phyloP scores from a whole-genome alignment of 2,113 vertebrate genomes.

The Petroica traversi region DNA sequence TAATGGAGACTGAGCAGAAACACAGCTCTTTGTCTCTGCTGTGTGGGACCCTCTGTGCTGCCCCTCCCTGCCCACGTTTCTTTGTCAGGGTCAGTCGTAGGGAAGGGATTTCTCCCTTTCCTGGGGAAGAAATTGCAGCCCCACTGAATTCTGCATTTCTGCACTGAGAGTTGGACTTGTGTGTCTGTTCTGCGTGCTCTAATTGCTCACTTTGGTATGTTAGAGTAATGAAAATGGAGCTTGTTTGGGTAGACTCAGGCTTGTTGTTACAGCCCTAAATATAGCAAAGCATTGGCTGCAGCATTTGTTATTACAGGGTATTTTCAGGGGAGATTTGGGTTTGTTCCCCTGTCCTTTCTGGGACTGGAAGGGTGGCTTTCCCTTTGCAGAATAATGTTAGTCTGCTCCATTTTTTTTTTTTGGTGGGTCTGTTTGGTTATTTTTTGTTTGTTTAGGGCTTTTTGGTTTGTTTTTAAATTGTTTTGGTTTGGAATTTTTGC shows the following conservation, averaged over 20 bases:
- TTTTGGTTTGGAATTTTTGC: neutral
- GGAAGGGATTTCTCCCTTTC: neutral
- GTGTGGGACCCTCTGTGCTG: neutral
- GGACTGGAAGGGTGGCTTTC: too few species aligned
- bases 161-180: neutral
- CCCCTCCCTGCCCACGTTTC: neutral
- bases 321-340: neutral
- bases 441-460: neutral
- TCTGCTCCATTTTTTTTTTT: neutral
- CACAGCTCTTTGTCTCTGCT: neutral
- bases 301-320: neutral
- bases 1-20: too few species aligned
- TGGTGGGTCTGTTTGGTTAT: neutral
- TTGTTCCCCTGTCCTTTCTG: neutral
- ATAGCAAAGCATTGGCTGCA: neutral
- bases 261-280: neutral
- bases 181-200: neutral
- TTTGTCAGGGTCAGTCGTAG: neutral
- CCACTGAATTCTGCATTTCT: neutral
- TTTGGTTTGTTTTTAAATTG: too few species aligned
- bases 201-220: neutral
- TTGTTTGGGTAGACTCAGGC: neutral
- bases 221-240: neutral
- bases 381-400: neutral
- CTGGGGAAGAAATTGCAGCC: neutral